phyloP scores from a whole-genome alignment of 2,797 vertebrate species.

The Apogon hyalosoma region DNA sequence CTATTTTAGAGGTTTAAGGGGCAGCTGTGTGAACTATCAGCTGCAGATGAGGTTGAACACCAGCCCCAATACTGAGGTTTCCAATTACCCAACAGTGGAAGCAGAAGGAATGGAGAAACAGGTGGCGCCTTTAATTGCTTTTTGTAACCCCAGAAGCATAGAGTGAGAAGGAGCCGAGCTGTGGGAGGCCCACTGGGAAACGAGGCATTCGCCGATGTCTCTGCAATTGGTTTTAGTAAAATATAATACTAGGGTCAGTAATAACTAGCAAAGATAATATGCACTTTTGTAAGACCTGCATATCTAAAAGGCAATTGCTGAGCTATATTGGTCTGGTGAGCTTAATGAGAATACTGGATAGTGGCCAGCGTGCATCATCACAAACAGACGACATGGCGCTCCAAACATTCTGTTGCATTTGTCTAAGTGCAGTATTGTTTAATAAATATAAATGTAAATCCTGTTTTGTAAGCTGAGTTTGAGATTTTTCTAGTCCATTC shows the following conservation, averaged over 20 bases:
- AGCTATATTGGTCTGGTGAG: background rate
- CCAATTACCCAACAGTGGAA: constrained; percentile 78
- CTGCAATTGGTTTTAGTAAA: constrained; percentile 70
- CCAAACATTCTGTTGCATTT: background rate
- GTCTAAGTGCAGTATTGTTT: background rate
- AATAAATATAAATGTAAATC: background rate
- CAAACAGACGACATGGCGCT: background rate
- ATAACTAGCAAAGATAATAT: constrained; percentile 35
- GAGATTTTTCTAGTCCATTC: background rate
- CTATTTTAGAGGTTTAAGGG: constrained; percentile 48
- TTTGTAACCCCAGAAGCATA: constrained; percentile 77
- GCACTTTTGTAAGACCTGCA: constrained; percentile 3
- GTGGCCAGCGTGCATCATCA: constrained; percentile 17
- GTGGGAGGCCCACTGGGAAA: constrained; percentile 68
- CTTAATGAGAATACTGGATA: background rate
- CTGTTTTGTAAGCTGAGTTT: background rate
- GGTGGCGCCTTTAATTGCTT: constrained; percentile 86
- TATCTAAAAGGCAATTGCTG: constrained; percentile 14
- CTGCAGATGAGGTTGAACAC: constrained; percentile 69
- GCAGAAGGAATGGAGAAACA: constrained; percentile 76
- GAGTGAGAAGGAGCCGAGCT: constrained; percentile 59
- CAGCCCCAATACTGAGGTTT: constrained; percentile 78
- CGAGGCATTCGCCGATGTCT: constrained; percentile 54
- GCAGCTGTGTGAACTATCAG: constrained; percentile 71
- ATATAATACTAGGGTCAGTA: constrained; percentile 39